These are phyloP conservation scores for Doris montereyensis DNA, from an alignment of 2,888 invertebrate species.

Conservation along the genomic window DNA sequence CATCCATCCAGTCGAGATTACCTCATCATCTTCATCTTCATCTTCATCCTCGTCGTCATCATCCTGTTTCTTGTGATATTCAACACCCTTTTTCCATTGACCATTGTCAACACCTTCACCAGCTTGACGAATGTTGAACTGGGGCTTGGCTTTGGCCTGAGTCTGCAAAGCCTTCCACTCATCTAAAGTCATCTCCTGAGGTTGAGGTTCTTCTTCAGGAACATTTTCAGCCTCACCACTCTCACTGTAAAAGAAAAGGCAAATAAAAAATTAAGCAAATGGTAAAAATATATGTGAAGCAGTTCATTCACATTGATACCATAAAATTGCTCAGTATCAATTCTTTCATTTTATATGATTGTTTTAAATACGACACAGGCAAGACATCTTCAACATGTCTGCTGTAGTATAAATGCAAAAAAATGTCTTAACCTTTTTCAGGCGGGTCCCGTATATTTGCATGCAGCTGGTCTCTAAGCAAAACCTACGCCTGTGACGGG, in stretches of 20 bases:
- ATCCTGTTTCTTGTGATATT: constrained; percentile 78
- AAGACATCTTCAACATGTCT: no score
- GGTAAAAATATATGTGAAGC: not conserved
- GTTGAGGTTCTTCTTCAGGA: constrained; percentile 80
- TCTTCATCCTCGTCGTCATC: constrained; percentile 76
- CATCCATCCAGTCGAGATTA: no score
- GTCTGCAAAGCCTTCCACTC: constrained; percentile 91
- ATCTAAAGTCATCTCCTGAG: constrained; percentile 90
- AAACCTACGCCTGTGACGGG: no score
- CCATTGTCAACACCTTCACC: constrained; percentile 87
- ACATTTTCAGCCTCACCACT: constrained; percentile 49
- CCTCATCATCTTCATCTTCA: constrained; percentile 75
- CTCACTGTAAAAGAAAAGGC: constrained; percentile 53
- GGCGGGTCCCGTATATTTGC: no score
- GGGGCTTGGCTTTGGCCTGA: constrained; percentile 85
- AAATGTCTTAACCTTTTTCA: no score
- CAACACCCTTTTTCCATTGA: constrained; percentile 80
- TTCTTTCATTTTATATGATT: no score
- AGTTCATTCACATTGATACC: no score
- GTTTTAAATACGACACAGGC: no score
- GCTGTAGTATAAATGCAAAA: no score
- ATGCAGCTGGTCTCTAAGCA: no score
- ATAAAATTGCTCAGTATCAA: no score
- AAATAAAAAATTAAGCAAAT: not conserved
- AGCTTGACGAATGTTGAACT: constrained; percentile 92